Evolutionary conservation across 2,113 vertebrate species (phyloP).

Genomic region (Hemichromis elongatus): DNA sequence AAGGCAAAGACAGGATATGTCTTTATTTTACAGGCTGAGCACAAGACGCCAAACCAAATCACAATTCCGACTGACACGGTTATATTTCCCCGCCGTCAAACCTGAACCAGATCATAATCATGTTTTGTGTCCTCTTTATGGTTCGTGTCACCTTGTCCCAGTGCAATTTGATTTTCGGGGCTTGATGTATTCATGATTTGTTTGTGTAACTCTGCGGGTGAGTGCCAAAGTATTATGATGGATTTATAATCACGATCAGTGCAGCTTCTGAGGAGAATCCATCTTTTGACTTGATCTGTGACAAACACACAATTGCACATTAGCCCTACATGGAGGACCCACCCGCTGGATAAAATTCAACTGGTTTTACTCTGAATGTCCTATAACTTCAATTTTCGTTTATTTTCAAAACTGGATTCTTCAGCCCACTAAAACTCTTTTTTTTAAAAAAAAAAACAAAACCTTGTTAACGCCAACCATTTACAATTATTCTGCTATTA

Average conservation of each 20-base stretch:
- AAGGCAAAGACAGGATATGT: background rate
- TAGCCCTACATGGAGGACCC: background rate
- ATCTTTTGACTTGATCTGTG: background rate
- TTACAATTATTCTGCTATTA: background rate
- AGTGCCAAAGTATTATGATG: background rate
- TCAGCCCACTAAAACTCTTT: background rate
- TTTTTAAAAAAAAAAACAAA: too few species aligned
- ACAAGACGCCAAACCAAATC: background rate
- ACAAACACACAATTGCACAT: background rate
- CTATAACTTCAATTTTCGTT: background rate
- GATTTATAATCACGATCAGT: background rate
- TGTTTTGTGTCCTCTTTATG: background rate
- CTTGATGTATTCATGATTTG: background rate
- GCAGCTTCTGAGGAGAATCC: background rate
- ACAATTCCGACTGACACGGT: background rate
- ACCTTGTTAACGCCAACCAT: background rate
- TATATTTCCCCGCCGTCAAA: background rate
- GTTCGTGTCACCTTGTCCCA: background rate
- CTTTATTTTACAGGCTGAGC: background rate
- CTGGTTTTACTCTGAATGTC: background rate
- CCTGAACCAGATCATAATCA: background rate
- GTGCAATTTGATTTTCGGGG: background rate
- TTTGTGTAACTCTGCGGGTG: constrained; percentile 3
- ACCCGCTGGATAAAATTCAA: background rate
- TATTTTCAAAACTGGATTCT: background rate